phyloP scores from a whole-genome alignment of 2,888 invertebrate species.

The Heliothis peltigera region DNA sequence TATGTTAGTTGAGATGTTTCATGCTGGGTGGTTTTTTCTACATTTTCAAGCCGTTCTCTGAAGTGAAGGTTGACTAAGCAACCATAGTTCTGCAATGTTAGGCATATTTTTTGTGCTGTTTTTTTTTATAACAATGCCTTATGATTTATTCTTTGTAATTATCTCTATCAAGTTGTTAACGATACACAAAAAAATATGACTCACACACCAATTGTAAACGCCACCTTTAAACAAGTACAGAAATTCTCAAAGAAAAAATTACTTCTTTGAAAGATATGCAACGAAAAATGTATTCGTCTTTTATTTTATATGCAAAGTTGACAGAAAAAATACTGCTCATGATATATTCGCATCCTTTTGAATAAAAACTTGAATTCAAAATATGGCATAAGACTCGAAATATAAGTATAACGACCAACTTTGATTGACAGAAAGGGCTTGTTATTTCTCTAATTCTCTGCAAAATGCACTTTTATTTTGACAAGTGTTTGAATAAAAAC shows the following conservation, averaged over 20 bases:
- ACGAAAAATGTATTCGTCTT: slow-evolving; percentile 41
- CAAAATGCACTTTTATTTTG: slow-evolving; percentile 58
- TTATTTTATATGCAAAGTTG: slow-evolving; percentile 51
- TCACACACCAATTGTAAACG: slow-evolving; percentile 17
- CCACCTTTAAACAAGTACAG: slow-evolving; percentile 2
- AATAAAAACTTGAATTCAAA: slow-evolving; percentile 59
- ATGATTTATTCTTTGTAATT: slow-evolving; percentile 10
- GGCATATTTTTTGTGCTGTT: too few species aligned
- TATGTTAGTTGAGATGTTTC: too few species aligned
- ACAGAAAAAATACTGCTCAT: slow-evolving; percentile 42
- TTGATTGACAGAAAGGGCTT: slow-evolving; percentile 74
- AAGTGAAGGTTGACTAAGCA: too few species aligned
- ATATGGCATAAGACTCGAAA: slow-evolving; percentile 56
- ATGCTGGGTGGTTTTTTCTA: too few species aligned
- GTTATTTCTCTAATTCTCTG: slow-evolving; percentile 73
- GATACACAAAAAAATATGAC: slow-evolving; percentile 20
- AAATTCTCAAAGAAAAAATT: slow-evolving; percentile 19
- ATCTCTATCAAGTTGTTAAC: slow-evolving; percentile 33
- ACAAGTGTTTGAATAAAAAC: slow-evolving; percentile 56
- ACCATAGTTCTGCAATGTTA: too few species aligned
- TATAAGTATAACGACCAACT: slow-evolving; percentile 61
- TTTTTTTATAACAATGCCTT: not conserved
- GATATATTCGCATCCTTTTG: slow-evolving; percentile 53
- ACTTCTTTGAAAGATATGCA: slow-evolving; percentile 13
- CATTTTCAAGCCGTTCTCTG: too few species aligned